Evolutionary conservation across 2,113 vertebrate species (phyloP).

Genomic region (Riparia riparia): DNA sequence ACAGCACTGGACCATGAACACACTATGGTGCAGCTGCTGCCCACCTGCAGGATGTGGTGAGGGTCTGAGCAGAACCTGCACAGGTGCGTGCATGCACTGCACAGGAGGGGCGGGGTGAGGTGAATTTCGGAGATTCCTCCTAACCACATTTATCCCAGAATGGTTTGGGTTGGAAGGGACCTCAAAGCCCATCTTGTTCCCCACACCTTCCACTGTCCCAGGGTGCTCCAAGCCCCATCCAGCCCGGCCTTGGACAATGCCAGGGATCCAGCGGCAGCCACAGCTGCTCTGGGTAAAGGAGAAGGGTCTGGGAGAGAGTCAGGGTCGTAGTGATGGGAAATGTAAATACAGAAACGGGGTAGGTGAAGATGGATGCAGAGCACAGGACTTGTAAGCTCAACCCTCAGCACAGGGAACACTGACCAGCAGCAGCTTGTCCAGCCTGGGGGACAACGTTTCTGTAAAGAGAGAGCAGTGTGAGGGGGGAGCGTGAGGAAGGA

Average conservation of each 20-base stretch:
- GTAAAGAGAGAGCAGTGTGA: too few relatives aligned
- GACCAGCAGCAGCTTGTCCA: too few relatives aligned
- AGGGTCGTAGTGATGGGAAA: too few relatives aligned
- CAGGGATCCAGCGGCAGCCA: not conserved
- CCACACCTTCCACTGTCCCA: not conserved
- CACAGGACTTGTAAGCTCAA: too few relatives aligned
- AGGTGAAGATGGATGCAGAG: too few relatives aligned
- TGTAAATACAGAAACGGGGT: too few relatives aligned
- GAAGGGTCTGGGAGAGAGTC: too few relatives aligned
- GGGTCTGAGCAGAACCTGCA: not conserved
- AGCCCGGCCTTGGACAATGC: not conserved
- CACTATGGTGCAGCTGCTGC: not conserved
- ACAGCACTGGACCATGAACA: not conserved
- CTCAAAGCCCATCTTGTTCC: not conserved
- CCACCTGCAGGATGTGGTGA: rapidly evolving
- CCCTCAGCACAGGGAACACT: too few relatives aligned
- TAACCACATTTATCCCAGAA: not conserved
- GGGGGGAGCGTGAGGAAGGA: too few relatives aligned
- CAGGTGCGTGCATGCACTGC: not conserved
- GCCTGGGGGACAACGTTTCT: too few relatives aligned
- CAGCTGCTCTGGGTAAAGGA: not conserved
- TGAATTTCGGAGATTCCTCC: not conserved
- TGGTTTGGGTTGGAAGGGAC: not conserved
- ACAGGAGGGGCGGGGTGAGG: not conserved
- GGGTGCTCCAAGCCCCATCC: rapidly evolving